phyloP scores from a whole-genome alignment of 2,113 vertebrate species.

The Hippocampus zosterae region DNA sequence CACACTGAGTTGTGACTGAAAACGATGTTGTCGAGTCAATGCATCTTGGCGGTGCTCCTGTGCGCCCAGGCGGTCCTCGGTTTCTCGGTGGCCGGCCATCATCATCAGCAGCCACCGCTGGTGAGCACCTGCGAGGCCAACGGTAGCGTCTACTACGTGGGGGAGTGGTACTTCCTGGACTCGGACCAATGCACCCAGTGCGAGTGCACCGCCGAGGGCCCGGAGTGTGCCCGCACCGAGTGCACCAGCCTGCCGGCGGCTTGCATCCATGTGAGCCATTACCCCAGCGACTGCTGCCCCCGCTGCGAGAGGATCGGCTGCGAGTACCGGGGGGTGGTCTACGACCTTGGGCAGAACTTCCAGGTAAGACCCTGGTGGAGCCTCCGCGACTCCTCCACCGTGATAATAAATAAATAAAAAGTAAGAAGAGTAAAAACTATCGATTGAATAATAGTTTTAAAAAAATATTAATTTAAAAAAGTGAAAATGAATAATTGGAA shows the following conservation, averaged over 20 bases:
- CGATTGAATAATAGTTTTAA: too few relatives aligned
- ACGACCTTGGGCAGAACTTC: slow-evolving; percentile 75
- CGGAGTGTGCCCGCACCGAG: slow-evolving; percentile 72
- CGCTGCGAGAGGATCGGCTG: slow-evolving; percentile 81
- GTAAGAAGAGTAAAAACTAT: too few relatives aligned
- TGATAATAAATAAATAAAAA: too few relatives aligned
- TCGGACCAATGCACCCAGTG: slow-evolving; percentile 81
- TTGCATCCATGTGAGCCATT: slow-evolving; percentile 83
- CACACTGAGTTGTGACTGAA: background rate
- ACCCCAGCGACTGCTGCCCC: slow-evolving; percentile 81
- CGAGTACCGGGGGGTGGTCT: slow-evolving; percentile 77
- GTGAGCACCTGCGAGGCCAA: slow-evolving; percentile 76
- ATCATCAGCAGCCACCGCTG: background rate
- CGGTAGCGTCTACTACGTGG: slow-evolving; percentile 77
- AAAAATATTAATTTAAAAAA: too few relatives aligned
- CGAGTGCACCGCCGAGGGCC: slow-evolving; percentile 76
- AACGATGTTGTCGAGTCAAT: background rate
- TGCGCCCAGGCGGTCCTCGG: slow-evolving; percentile 33
- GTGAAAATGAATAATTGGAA: too few relatives aligned
- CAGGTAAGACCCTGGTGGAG: slow-evolving; percentile 62
- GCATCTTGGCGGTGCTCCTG: slow-evolving; percentile 33
- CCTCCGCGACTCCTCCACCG: background rate
- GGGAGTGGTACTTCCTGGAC: slow-evolving; percentile 81
- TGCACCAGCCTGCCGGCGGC: slow-evolving; percentile 77
- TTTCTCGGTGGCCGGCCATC: slow-evolving; percentile 68